Base-by-base conservation (phyloP, 2,888 invertebrate genomes). In the Drosophila buzzatii region DNA sequence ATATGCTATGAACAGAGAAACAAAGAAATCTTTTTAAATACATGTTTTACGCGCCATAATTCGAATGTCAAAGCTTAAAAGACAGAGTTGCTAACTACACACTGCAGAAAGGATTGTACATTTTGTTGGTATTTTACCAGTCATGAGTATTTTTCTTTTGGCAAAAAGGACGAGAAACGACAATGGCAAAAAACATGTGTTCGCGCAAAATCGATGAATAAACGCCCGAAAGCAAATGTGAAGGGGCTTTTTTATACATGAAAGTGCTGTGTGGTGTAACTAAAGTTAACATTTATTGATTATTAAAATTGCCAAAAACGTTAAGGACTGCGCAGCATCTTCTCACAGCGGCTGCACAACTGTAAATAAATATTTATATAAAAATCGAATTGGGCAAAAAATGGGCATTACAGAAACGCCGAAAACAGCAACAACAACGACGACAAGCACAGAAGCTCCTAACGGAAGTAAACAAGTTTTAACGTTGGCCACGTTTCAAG, bases 401-500 rank as follows among this genome's bases (percentile, higher is more conserved):
- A 91, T 91, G 91, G 91, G 91, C 69, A 90, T 91, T 52, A 91
- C 90, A 52, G 92, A 91, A 73, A 79, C 82, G 61, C 76, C 82
- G 62, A 76, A 83, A 80, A 78, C 87, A 56, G 75, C 71, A 70
- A 69, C 73, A 70, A 68, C 78, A 60, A 60, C 60, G 56, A 62
- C 70, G 53, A 70, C 67, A 60, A 64, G 78, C 68, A 76, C 83
- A 77, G 88, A 76, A 68, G 82, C 89, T 62, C 70, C 65, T 44
- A 70, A 61, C 41, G 89, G 76, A 41, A 73, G 57, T 49, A 73
- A 81, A 63, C 66, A 74, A n/a, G 92, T 73, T 31, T 44, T 95
- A 58, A 94, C 94, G n/a, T 91, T 95, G 70, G 94, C 94, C 65
- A 94, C 94, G 76, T 93, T 95, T 76, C 94, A 94, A 89, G 93